Evolutionary conservation across 2,888 invertebrate species (phyloP), one percentile per base, ranked within the genome.

Genomic region (Pollenia griseotomentosa): DNA sequence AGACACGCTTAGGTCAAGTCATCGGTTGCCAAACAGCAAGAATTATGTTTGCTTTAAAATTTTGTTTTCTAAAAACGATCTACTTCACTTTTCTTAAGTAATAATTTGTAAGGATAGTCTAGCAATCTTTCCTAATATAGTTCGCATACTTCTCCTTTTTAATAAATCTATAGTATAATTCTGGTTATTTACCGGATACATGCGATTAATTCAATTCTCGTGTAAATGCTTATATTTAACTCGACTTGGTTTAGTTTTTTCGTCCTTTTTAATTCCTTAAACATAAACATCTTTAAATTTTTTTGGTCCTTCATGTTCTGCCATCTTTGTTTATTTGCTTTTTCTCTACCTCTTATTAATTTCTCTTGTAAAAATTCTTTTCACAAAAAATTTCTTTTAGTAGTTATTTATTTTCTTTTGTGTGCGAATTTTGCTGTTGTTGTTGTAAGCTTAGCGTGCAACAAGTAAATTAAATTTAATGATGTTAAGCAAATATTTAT

Each of bases 141-240:
- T 40, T 42, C 9, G 61, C 14, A 11, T 79, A 61, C 79, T 71
- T 80, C 23, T 42, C 51, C 12, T 33, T 12, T 70, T 53, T 16
- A 40, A n/a, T 19, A 12, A 57, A 8, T 44, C 19, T 6, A 33
- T 12, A 57, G 14, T 23, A 55, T 55, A 74, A 57, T 19, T 7
- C 11, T 57, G n/a, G 42, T 65, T 53, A 93, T 92, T 90, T 90
- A 89, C 92, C 92, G 92, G 92, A 92, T 91, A 91, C 92, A 92
- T 92, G 93, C 92, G 91, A 93, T 93, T 92, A 92, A 91, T 89
- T 92, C 12, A 40, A 51, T 12, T 10, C 6, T 23, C 88, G 77
- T 80, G 3, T 68, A 40, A 79, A 59, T 83, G 71, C 57, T 79
- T 73, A 61, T 48, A 63, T 79, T 74, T 68, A 33, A 57, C 65